Evolutionary conservation across 2,888 invertebrate species (phyloP), one percentile per base, ranked within the genome.

Genomic region (Melieria picta): DNA sequence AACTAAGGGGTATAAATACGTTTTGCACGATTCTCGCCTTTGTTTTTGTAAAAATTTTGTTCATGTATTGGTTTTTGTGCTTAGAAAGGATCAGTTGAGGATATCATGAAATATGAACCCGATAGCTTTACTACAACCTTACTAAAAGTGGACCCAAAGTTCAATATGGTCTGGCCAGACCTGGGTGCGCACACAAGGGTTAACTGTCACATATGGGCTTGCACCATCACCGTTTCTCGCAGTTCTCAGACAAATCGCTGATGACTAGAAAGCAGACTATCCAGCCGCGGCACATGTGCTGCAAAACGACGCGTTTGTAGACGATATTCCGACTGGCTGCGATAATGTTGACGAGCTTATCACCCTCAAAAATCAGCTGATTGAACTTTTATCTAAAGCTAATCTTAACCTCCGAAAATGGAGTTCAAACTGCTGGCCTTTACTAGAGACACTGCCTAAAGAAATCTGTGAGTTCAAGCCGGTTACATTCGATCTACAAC

Each of bases 401-500:
- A 71, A 60, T 11, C 30, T 65, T 11, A 65, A 45, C 9, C 45
- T 57, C 45, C 4, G 63, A 43, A 70, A 47, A n/a, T 63, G 65
- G 58, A 58, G 70, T 5, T 64, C 70, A 47, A 70, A 70, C 13
- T 58, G 58, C 13, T 65, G 60, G 58, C 60, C 64, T 1, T 43
- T 70, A 10, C 52, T 70, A n/a, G 58, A 65, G 13, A 50, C 52
- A 10, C 45, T 71, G n/a, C 61, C 66, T 43, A 56, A 55, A 16
- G 65, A 71, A 4, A n/a, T 66, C 10, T 61, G 57, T 61, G 71
- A 71, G 48, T 65, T 55, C 55, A 71, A 71, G 10, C 66, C 71
- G 9, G 30, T 71, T 42, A n/a, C 62, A n/a, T 63, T 70, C 5
- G 43, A 69, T 50, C 13, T 46, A 16, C 56, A 56, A 16, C 45